A percentile compares a stretch with the other conserved stretches of the same genome.
Evolutionary conservation across 1,140 invertebrate genomes (phyloP).

Genomic region (Hesperophylax magnus): DNA sequence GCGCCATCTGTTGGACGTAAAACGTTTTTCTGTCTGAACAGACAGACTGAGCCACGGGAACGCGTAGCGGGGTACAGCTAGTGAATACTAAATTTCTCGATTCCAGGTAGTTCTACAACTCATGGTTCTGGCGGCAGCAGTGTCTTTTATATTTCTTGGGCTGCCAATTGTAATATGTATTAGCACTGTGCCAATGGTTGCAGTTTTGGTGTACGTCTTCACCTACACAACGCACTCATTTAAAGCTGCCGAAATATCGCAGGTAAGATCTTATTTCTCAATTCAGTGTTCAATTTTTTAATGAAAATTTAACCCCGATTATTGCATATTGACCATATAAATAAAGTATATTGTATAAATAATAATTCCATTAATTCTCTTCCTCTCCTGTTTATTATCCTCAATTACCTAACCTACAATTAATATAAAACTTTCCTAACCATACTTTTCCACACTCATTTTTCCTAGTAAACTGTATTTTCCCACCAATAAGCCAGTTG

Average conservation of each 20-base stretch:
- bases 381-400: background rate
- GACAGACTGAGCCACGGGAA: too few species aligned
- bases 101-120: conserved; percentile 53
- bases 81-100: too few species aligned
- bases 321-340: too few species aligned
- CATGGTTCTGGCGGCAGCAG: conserved; percentile 51
- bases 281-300: background rate
- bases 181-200: conserved; percentile 45
- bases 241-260: conserved; percentile 45
- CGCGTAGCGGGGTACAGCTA: too few species aligned
- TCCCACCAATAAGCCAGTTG: background rate
- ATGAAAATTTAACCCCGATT: too few species aligned
- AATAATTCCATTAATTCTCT: background rate
- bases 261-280: conserved; percentile 33
- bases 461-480: too few species aligned
- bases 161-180: conserved; percentile 49
- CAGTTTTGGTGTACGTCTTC: conserved; percentile 45
- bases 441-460: background rate
- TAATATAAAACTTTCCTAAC: background rate
- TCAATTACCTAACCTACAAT: background rate
- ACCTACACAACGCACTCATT: conserved; percentile 45
- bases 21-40: too few species aligned
- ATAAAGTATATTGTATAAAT: too few species aligned
- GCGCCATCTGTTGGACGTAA: too few species aligned
- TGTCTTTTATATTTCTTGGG: conserved; percentile 56